Evolutionary conservation across 2,888 invertebrate species (phyloP).

Genomic region (Drosophila bunnanda): DNA sequence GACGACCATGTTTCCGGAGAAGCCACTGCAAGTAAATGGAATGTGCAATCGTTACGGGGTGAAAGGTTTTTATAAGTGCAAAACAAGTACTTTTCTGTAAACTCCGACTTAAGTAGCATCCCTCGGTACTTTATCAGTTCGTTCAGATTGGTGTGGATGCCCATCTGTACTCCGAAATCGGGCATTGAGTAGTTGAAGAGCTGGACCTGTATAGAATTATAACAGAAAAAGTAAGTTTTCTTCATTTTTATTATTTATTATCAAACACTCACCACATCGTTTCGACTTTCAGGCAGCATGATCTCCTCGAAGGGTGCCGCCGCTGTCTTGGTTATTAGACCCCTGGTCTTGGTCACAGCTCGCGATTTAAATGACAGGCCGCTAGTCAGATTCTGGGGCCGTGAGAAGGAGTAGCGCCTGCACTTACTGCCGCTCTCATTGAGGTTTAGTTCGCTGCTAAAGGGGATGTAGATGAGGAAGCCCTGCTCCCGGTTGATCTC

Average conservation of each 20-base stretch:
- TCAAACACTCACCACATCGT: constrained; percentile 76
- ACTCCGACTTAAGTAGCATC: constrained; percentile 84
- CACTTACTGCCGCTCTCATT: constrained; percentile 78
- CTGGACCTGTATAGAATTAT: constrained; percentile 73
- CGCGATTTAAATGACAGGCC: constrained; percentile 84
- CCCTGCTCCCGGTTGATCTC: constrained; percentile 89
- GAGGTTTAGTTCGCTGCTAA: constrained; percentile 85
- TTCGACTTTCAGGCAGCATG: constrained; percentile 81
- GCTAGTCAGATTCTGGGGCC: constrained; percentile 83
- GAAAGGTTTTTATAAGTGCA: accelerated
- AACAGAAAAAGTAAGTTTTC: neutral
- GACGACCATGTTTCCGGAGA: constrained; percentile 83
- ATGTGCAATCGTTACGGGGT: neutral
- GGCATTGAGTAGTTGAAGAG: constrained; percentile 81
- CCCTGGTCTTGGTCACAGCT: constrained; percentile 83
- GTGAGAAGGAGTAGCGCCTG: constrained; percentile 81
- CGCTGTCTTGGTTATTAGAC: constrained; percentile 82
- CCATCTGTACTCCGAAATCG: constrained; percentile 82
- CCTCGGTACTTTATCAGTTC: constrained; percentile 83
- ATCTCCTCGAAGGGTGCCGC: constrained; percentile 81
- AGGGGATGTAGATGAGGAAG: constrained; percentile 88
- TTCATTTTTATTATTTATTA: neutral
- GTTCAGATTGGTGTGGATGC: constrained; percentile 82
- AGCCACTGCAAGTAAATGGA: constrained; percentile 74
- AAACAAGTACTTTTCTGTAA: constrained; percentile 82